Evolutionary conservation across 2,888 invertebrate genomes (phyloP).

Genomic region (Griposia aprilina): DNA sequence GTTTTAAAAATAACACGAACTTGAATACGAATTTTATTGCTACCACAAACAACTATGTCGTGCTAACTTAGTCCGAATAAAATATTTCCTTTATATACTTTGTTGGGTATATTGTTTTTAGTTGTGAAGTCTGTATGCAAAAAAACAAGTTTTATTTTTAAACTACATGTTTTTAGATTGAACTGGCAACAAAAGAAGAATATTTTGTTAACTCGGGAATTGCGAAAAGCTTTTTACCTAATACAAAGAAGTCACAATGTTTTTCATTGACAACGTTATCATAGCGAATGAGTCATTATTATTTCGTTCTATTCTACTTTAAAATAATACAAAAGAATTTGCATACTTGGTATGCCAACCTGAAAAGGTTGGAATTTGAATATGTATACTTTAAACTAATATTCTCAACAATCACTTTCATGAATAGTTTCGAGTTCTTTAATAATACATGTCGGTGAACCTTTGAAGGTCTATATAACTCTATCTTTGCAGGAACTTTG

Average conservation of each 20-base stretch:
- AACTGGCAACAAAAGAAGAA: not conserved
- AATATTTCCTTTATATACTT: not conserved
- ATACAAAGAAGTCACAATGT: not conserved
- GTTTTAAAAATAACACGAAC: conserved; percentile 22
- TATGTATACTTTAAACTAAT: conserved; percentile 1
- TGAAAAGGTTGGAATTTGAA: conserved; percentile 19
- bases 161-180: conserved; percentile 14
- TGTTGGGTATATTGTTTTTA: conserved; percentile 9
- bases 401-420: not conserved
- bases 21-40: conserved; percentile 22
- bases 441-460: not conserved
- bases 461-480: not conserved
- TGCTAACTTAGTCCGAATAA: conserved; percentile 13
- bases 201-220: not conserved
- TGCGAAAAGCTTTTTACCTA: not conserved
- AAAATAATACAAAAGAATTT: conserved; percentile 10
- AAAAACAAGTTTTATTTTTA: conserved; percentile 5
- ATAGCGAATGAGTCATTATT: not conserved
- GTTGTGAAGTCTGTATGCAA: not conserved
- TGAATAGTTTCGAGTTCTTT: conserved; percentile 8
- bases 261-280: conserved; percentile 4
- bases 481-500: conserved; percentile 5
- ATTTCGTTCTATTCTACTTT: conserved; percentile 10
- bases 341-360: conserved; percentile 1
- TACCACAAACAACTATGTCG: not conserved